Percentiles rank a stretch among this genome's conserved stretches.
Conservation (phyloP, 2,797 vertebrate genomes). For the Pseudochirops cupreus region DNA sequence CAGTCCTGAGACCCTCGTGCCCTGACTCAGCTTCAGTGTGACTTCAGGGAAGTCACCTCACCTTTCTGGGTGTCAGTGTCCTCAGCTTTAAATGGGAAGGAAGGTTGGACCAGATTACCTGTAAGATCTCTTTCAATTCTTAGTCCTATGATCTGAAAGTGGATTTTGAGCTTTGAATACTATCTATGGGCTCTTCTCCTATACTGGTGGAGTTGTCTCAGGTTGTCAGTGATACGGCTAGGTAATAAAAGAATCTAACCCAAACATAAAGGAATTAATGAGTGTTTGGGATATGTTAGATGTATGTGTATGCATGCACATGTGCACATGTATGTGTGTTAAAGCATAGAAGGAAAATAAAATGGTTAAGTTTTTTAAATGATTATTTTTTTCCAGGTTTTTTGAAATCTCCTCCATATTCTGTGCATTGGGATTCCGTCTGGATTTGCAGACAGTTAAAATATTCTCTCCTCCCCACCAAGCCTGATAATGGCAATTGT, state of each 20-base stretch:
- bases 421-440: neutral
- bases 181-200: neutral
- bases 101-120: neutral
- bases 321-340: neutral
- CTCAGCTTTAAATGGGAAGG: neutral
- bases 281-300: neutral
- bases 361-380: neutral
- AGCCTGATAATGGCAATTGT: neutral
- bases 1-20: neutral
- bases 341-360: neutral
- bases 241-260: neutral
- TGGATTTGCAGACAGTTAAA: constrained; percentile 29
- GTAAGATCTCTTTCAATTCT: neutral
- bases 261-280: neutral
- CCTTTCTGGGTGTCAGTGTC: neutral
- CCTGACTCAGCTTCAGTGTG: neutral
- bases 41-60: neutral
- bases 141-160: neutral
- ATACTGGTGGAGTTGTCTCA: neutral
- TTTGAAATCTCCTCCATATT: constrained; percentile 38
- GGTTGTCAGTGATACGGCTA: neutral
- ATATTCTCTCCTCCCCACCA: neutral
- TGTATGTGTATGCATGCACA: neutral
- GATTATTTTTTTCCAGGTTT: constrained; percentile 10
- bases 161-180: neutral